Evolutionary conservation across 2,888 invertebrate genomes (phyloP), one percentile per base, ranked within the genome.

Genomic region (Hirtodrosophila confusa): DNA sequence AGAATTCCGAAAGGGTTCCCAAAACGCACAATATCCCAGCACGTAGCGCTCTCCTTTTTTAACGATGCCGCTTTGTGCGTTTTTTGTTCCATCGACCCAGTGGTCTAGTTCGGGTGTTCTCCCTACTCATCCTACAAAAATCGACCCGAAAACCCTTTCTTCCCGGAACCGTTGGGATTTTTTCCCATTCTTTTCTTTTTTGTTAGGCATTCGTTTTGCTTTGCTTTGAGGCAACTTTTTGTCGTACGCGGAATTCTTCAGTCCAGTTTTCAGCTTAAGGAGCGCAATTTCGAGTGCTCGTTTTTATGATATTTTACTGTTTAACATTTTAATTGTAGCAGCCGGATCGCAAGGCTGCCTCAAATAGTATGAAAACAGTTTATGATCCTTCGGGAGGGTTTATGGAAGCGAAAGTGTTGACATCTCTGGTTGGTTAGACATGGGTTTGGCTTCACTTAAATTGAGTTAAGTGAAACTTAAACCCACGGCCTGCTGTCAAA

Each of bases 241-340:
- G 67, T 65, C 53, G 50, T 56, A 54, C 68, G 54, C 54, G 45
- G 77, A 69, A 76, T 64, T 63, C 51, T 39, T 56, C 48, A 39
- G 41, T 39, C 37, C 65, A 56, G 40, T 83, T 82, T 83, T 65
- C 62, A 35, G 31, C 29, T 61, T 44, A 80, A 72, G 49, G 50
- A 60, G 48, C 57, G 55, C 45, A 53, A 56, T 66, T 70, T 64
- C 44, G 31, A 24, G 56, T 74, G 55, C 33, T 8, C n/a, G 48
- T 49, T 53, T 74, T 74, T 62, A 63, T 54, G 70, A 36, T 35
- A 24, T 65, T 66, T 88, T 86, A 86, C 85, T 86, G 87, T 88
- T 88, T 84, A 84, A 87, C 86, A 87, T 84, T 84, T 84, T 84
- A 84, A 88, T 84, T 84, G 84, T 88, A 73, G 58, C 88, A 84